Base-by-base conservation (phyloP, 2,888 invertebrate genomes). In the Drosophila nr. perissopoda region DNA sequence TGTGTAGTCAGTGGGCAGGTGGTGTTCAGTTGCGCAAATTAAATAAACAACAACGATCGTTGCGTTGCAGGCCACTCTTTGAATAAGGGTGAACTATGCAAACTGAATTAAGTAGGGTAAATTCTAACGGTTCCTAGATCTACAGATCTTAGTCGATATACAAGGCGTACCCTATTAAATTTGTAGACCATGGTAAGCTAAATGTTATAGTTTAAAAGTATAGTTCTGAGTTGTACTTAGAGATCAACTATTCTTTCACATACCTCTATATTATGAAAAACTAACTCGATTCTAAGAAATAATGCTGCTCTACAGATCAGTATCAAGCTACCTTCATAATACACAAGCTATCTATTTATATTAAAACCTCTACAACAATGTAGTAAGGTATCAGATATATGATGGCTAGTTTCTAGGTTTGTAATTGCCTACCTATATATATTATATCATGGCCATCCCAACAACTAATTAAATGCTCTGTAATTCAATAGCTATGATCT, bases 1-100 rank as follows among this genome's bases (percentile, higher is more conserved):
- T 40, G 29, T 40, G 48, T 56, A 65, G 34, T 38, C 42, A n/a
- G 25, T 21, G 38, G 74, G 77, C 78, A 78, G 78, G 78, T 78
- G 78, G 75, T 78, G 54, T 34, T 49, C 51, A 64, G 53, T 42
- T 49, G 49, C 25, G 72, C 68, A 60, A 62, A 77, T 62, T 56
- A 13, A 27, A 27, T n/a, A 56, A 63, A 40, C 29, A 49, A 16
- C 61, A 49, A 16, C 61, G 70, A 70, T 64, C 72, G 31, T 40
- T 59, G 36, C 8, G 45, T n/a, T 33, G 33, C 16, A n/a, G 11
- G 42, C 31, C 58, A 18, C 45, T 45, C 45, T 21, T 42, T 8
- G 25, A 25, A 8, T 33, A 31, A 36, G 69, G 68, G 68, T 69
- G 58, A 68, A 59, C 58, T 69, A 69, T 67, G 67, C 38, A 21